Evolutionary conservation across 2,113 vertebrate species (phyloP).

Genomic region (Bufo gargarizans): DNA sequence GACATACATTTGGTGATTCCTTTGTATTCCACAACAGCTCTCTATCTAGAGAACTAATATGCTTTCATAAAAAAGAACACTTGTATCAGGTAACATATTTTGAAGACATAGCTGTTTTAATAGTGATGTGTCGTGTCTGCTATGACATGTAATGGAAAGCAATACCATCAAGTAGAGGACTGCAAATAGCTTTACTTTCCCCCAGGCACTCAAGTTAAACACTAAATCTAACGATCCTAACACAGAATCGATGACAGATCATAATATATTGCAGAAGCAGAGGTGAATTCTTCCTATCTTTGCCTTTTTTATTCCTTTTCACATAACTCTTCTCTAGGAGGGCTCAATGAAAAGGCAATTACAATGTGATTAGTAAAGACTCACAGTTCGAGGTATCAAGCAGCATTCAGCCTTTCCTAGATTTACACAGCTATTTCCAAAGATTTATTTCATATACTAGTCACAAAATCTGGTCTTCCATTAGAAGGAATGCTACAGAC

Average conservation of each 20-base stretch:
- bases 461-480: constrained; percentile 63
- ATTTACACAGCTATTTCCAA: constrained; percentile 63
- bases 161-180: constrained; percentile 48
- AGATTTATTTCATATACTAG: constrained; percentile 60
- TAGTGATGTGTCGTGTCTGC: constrained; percentile 50
- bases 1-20: background rate
- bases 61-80: constrained; percentile 18
- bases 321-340: constrained; percentile 52
- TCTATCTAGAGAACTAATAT: background rate
- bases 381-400: constrained; percentile 5
- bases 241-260: constrained; percentile 57
- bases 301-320: constrained; percentile 39
- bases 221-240: constrained; percentile 58
- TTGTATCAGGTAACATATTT: constrained; percentile 36
- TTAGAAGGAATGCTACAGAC: constrained; percentile 69
- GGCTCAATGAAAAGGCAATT: constrained; percentile 57
- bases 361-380: constrained; percentile 57
- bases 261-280: constrained; percentile 55
- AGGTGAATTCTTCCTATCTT: constrained; percentile 54
- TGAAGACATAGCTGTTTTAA: constrained; percentile 40
- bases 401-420: constrained; percentile 58
- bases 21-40: background rate
- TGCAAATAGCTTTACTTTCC: constrained; percentile 56
- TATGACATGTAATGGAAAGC: constrained; percentile 50
- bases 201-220: constrained; percentile 52